Percentiles rank a stretch among this genome's conserved stretches.
Evolutionary conservation across 2,888 invertebrate species (phyloP).

Genomic region (Tenthredo mesomela): DNA sequence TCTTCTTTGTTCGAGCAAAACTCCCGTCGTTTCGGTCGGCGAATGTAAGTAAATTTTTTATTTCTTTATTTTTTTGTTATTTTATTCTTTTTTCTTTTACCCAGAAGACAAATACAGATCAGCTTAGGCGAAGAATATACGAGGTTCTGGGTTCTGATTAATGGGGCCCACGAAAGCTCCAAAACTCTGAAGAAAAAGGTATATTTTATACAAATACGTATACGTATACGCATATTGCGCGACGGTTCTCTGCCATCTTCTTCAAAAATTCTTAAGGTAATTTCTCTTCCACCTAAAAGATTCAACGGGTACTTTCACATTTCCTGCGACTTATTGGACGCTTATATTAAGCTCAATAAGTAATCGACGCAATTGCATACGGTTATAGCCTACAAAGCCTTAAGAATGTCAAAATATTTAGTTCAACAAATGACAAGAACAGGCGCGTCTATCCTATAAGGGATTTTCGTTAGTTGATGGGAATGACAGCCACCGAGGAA

Average conservation of each 20-base stretch:
- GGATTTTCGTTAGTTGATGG: constrained; percentile 49
- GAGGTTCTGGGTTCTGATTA: constrained; percentile 39
- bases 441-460: constrained; percentile 5
- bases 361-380: not conserved
- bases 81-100: constrained; percentile 1
- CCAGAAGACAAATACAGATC: constrained; percentile 45
- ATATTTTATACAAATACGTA: constrained; percentile 23
- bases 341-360: not conserved
- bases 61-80: constrained; percentile 6
- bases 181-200: constrained; percentile 33
- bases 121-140: constrained; percentile 38
- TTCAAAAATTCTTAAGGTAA: not conserved
- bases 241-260: not conserved
- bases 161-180: constrained; percentile 22
- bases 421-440: constrained; percentile 16
- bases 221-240: not conserved
- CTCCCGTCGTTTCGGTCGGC: constrained; percentile 35
- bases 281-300: not conserved
- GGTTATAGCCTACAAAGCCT: not conserved
- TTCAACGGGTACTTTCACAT: not conserved
- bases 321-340: not conserved
- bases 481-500: constrained; percentile 57
- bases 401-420: constrained; percentile 22
- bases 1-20: constrained; percentile 1
- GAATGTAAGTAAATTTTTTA: constrained; percentile 33